Base-by-base conservation (phyloP, 2,888 invertebrate genomes). In the Parnassius mnemosyne region DNA sequence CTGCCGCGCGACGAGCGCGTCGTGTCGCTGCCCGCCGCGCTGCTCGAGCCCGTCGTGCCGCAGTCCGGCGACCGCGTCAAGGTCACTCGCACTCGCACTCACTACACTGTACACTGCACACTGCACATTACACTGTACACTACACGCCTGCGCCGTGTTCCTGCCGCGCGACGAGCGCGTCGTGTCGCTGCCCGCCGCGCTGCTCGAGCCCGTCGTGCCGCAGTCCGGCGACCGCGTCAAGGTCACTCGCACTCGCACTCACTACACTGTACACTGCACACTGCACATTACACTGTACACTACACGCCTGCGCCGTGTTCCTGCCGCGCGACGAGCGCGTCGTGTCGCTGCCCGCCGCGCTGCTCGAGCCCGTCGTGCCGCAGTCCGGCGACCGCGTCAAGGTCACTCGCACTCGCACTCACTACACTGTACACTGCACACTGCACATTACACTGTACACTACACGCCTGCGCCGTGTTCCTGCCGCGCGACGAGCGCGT, bases 11-110 rank as follows among this genome's bases (percentile, higher is more conserved):
- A 97, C 84, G 98, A 98, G 84, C 95, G 98, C 68, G 96, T 96
- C 9, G 95, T 98, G 55, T 97, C 95, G 73, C 95, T 98, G 72
- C 93, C 95, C 61, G 95, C 96, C 66, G 97, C 97, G 74, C 95
- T 97, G 83, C 89, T 99, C 76, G 96, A 97, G 79, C 99, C 99
- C 3, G 96, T 98, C 3, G 93, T 94, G 68, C 99, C 99, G 10
- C 94, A 95, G 74, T 94, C 94, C 65, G 96, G 95, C 9, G 98
- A 99, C 84, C 93, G 94, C 69, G 97, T 98, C 72, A 96, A 96
- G 77, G 70, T 70, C 9, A n/a, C 12, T 11, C 11, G 74, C 94
- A 96, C 61, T 96, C 96, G 43, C 25, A 25, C 25, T 1, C 16
- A 16, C 16, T 16, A 25, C 25, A 25, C 25, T 25, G 5, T 3